These are phyloP conservation scores for Microchirus variegatus DNA, from an alignment of 2,797 vertebrate species.

Conservation along the genomic window DNA sequence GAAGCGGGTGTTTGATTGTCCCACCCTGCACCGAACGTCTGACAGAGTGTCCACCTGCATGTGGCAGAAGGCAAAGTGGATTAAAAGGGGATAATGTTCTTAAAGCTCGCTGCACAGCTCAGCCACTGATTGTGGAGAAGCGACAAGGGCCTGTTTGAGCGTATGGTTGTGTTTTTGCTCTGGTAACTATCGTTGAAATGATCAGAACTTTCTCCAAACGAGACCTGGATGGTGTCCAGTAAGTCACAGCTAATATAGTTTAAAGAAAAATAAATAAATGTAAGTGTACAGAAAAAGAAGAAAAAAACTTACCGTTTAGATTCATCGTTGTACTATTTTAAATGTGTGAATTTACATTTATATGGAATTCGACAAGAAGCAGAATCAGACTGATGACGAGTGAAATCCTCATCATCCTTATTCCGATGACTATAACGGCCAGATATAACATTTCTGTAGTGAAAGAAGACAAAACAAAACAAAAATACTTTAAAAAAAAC, in stretches of 20 bases:
- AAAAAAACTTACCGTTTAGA: too few relatives aligned
- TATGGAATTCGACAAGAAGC: too few relatives aligned
- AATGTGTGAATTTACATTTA: too few relatives aligned
- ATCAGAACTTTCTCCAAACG: neutral
- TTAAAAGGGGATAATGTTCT: constrained; percentile 85
- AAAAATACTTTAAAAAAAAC: too few relatives aligned
- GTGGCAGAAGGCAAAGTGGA: constrained; percentile 84
- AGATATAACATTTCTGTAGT: too few relatives aligned
- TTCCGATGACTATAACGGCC: too few relatives aligned
- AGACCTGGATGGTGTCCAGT: neutral
- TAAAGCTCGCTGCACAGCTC: constrained; percentile 67
- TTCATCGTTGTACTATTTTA: too few relatives aligned
- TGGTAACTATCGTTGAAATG: neutral
- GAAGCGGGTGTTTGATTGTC: constrained; percentile 33
- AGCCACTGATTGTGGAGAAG: constrained; percentile 20
- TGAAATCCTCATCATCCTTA: too few relatives aligned
- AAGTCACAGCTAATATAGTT: neutral
- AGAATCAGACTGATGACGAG: too few relatives aligned
- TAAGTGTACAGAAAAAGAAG: too few relatives aligned
- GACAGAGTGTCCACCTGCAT: constrained; percentile 72
- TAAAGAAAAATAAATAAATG: too few relatives aligned
- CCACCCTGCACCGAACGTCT: constrained; percentile 55
- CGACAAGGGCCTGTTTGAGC: constrained; percentile 24
- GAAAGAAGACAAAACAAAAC: too few relatives aligned
- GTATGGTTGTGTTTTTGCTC: neutral